Base-by-base conservation (phyloP, 2,888 invertebrate genomes). In the Cosmia pyralina region DNA sequence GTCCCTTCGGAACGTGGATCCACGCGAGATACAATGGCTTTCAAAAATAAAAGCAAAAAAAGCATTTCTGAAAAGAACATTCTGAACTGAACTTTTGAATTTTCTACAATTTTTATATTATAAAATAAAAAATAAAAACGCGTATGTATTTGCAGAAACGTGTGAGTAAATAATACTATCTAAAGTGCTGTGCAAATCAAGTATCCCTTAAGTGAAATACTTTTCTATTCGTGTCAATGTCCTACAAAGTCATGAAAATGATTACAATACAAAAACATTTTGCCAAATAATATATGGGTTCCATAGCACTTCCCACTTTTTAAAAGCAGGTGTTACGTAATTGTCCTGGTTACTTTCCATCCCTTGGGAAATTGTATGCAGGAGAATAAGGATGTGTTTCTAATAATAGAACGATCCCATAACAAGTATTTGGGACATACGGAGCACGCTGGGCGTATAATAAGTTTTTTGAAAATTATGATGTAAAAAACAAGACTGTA, bases 351-450 rank as follows among this genome's bases (percentile, higher is more conserved):
- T 48, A 28, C 28, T 28, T 28, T 11, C 10, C 1, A 28, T 71
- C 70, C 22, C 69, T n/a, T 3, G 41, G 69, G 69, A 69, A 71
- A 71, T 41, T 55, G 28, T n/a, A 19, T 41, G 8, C 11, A n/a
- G 48, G 11, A 41, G 5, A 46, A 57, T 57, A 69, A 57, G 46
- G 38, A 68, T 57, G 19, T 48, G n/a, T n/a, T n/a, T n/a, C n/a
- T n/a, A n/a, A 69, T 67, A 67, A 48, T 41, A 41, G 15, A 57
- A 48, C 15, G 38, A 38, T 57, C 22, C 46, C 10, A 1, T 57
- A 15, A 38, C 13, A 55, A 0, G 28, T 48, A 48, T 67, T 70
- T 70, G 38, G 46, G 19, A 7, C 13, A 66, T 13, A 7, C 34
- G 4, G 34, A 34, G 17, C 7, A 10, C 11, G 7, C 4, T 59